Evolutionary conservation across 2,888 invertebrate genomes (phyloP), one percentile per base, ranked within the genome.

Genomic region (Odontothrips loti): DNA sequence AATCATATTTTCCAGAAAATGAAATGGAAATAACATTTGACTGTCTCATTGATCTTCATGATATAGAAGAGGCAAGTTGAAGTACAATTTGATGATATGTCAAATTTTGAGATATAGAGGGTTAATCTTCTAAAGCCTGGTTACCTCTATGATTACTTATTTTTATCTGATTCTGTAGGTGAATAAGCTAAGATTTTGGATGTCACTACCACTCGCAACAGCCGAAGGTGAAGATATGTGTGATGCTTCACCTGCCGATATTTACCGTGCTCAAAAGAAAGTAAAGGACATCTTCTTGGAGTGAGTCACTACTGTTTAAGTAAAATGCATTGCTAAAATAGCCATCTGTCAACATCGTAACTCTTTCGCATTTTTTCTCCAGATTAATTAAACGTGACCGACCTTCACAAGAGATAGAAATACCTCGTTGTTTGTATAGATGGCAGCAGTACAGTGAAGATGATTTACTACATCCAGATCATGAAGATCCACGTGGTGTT

Each of bases 21-120:
- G 98, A 98, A 87, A 90, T 97, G 85, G 92, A 94, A 80, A 87
- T 97, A 12, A 88, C 90, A 81, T 92, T 97, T 86, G 96, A 97
- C 87, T 92, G 92, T 0, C 91, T 93, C 81, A 89, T 96, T 80
- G 87, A 88, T 80, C 89, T 91, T 4, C 89, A 91, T 1, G 94
- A 94, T 85, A 88, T 95, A 48, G 89, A 91, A 80, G 86, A 88
- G 85, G 93, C 93, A 84, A 87, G 88, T 86, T 81, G 82, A n/a
- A 75, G 80, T 82, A 80, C 80, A 79, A 80, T 34, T 79, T 81
- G 58, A 79, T 80, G 27, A 23, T 80, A 43, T n/a, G 27, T 78
- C 43, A 80, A 23, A 81, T 23, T 78, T 51, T 83, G 47, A 23
- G 43, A 82, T 47, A 43, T 47, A n/a, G n/a, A n/a, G n/a, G n/a